Base-by-base conservation (phyloP, 2,797 vertebrate species). In the Pipistrellus kuhlii region DNA sequence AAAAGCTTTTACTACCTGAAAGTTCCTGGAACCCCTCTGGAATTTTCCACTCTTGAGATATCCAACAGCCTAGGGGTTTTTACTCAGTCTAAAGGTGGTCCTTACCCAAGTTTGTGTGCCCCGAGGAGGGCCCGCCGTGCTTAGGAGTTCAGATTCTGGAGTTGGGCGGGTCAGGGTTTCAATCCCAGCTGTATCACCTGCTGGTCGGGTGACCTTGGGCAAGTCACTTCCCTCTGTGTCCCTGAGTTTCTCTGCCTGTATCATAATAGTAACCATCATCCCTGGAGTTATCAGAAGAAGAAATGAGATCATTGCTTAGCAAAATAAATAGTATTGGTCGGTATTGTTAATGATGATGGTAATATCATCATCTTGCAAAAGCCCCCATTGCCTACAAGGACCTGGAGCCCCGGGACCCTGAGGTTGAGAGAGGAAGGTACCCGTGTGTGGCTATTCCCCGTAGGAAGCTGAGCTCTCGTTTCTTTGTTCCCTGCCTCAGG, bases 401-500 rank as follows among this genome's bases (percentile, higher is more conserved):
- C 6, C 18, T 2, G 13, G 82, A 5, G 15, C 71, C 6, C 23
- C 7, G 53, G 66, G 44, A 11, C 32, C 27, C 21, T 51, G 48
- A 23, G 44, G 21, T 15, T 57, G 48, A 57, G 27, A 27, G 32
- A 59, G 5, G 13, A 64, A n/a, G 30, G 21, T 0, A 0, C 41
- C 51, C 6, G 13, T 21, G 30, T n/a, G 46, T 18, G 1, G 15
- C 4, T 21, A 0, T 35, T 8, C 66, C 59, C 76, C 66, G 21
- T 8, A 14, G 64, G 82, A 57, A 55, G 53, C 46, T 13, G 12
- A n/a, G 15, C 23, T 35, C 82, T 73, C 17, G 12, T 66, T 8
- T 13, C 4, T 69, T 18, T 30, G 9, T 72, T 23, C 38, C n/a
- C 59, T 14, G 53, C 73, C 25, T 0, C 97, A 99, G 99, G 95